These are phyloP conservation scores for Eupelmus urozonus DNA, from an alignment of 2,888 invertebrate genomes.

Conservation along the genomic window DNA sequence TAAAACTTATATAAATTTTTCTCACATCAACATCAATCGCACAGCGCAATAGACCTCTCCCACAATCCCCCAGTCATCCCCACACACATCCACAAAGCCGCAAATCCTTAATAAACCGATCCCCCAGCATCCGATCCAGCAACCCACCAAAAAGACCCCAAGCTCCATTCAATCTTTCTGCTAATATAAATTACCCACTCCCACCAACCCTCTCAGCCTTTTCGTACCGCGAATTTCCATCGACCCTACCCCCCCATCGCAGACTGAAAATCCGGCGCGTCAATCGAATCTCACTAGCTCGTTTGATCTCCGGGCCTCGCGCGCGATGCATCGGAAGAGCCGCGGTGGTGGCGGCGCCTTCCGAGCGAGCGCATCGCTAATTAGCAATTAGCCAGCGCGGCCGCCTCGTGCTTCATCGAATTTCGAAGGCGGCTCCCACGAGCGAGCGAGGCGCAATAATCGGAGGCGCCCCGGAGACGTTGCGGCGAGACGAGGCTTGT, in stretches of 20 bases:
- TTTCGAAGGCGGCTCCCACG: slow-evolving; percentile 10
- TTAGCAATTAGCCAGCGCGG: slow-evolving; percentile 59
- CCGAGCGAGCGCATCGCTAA: slow-evolving; percentile 52
- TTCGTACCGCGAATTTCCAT: background rate
- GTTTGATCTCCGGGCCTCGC: slow-evolving; percentile 35
- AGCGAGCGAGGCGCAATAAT: slow-evolving; percentile 2
- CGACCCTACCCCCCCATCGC: background rate
- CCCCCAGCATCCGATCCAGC: too few relatives aligned
- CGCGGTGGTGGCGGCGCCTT: background rate
- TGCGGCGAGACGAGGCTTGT: background rate
- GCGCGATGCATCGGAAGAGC: slow-evolving; percentile 6
- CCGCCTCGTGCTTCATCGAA: slow-evolving; percentile 23
- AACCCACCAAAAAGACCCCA: too few relatives aligned
- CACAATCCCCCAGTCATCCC: too few relatives aligned
- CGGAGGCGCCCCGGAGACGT: slow-evolving; percentile 40
- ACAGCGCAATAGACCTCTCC: too few relatives aligned
- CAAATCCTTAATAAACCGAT: too few relatives aligned
- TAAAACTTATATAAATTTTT: too few relatives aligned
- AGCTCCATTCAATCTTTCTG: too few relatives aligned
- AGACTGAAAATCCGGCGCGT: background rate
- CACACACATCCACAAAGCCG: too few relatives aligned
- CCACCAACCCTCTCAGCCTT: too few relatives aligned
- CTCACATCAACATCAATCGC: too few relatives aligned
- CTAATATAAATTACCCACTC: too few relatives aligned
- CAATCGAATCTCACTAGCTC: slow-evolving; percentile 25